These are phyloP conservation scores for Schizopygopsis pylzovi DNA, from an alignment of 2,797 vertebrate genomes.

Conservation along the genomic window DNA sequence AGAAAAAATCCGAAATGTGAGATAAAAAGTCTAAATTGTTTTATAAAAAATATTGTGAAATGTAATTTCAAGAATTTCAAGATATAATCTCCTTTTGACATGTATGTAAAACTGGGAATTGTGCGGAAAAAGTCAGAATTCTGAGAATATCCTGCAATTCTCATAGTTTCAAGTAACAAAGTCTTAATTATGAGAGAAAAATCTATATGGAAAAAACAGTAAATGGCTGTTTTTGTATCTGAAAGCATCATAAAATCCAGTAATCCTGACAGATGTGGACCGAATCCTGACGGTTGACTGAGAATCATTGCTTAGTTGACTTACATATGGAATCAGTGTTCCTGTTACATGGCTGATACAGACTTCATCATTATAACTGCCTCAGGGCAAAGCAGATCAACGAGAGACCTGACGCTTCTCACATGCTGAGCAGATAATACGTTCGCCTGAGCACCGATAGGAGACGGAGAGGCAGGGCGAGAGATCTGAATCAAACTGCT, in stretches of 20 bases:
- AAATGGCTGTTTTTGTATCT: conserved; percentile 1
- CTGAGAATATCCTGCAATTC: no score
- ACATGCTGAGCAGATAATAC: conserved; percentile 72
- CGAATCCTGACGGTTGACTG: conserved; percentile 44
- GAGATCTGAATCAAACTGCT: conserved; percentile 39
- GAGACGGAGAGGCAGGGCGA: conserved; percentile 44
- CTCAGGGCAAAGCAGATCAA: conserved; percentile 63
- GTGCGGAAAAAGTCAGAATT: no score
- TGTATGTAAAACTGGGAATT: not conserved
- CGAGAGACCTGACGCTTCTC: conserved; percentile 70
- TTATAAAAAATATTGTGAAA: no score
- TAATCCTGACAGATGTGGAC: not conserved
- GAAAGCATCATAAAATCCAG: not conserved
- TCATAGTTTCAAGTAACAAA: not conserved
- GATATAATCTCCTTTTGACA: no score
- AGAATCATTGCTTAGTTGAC: conserved; percentile 38
- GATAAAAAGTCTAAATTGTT: no score
- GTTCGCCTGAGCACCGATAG: conserved; percentile 62
- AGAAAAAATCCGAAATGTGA: not conserved
- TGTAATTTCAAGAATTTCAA: no score
- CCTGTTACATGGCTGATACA: conserved; percentile 32
- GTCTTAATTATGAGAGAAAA: not conserved
- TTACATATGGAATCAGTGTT: conserved; percentile 46
- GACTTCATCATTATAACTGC: conserved; percentile 56
- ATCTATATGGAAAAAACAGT: not conserved